A percentile compares a stretch with the other conserved stretches of the same genome.
phyloP scores from a whole-genome alignment of 1,140 invertebrate species.

The Procambarus clarkii region DNA sequence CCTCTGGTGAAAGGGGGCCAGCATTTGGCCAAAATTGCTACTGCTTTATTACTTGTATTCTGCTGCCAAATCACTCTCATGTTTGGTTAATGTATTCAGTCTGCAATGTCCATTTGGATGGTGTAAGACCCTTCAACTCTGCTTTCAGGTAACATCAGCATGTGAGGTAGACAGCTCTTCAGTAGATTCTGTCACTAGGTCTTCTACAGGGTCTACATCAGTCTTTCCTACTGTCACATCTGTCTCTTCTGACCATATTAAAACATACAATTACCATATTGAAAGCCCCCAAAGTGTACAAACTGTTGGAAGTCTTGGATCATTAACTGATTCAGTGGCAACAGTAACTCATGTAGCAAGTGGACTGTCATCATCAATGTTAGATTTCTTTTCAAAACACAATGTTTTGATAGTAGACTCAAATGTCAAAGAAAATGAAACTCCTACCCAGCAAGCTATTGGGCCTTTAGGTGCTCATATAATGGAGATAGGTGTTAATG shows the following conservation, averaged over 20 bases:
- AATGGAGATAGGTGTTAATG: neutral
- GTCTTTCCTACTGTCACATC: neutral
- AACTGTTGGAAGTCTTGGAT: neutral
- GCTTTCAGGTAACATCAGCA: constrained; percentile 60
- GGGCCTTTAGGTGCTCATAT: neutral
- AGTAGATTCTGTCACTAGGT: constrained; percentile 35
- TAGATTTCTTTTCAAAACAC: constrained; percentile 46
- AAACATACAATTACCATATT: neutral
- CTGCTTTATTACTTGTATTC: neutral
- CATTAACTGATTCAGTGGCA: neutral
- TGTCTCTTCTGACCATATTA: constrained; percentile 20
- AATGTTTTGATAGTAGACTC: constrained; percentile 40
- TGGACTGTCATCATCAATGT: constrained; percentile 54
- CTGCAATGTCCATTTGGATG: constrained; percentile 35
- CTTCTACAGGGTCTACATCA: constrained; percentile 15
- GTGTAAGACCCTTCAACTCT: constrained; percentile 32
- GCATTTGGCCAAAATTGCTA: constrained; percentile 13
- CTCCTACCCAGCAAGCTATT: neutral
- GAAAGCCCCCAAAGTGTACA: constrained; percentile 1
- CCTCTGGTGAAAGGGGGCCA: constrained; percentile 39
- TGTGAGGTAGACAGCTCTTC: constrained; percentile 50
- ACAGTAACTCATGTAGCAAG: constrained; percentile 33
- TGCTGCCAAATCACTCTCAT: neutral
- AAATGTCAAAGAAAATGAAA: neutral
- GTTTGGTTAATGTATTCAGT: constrained; percentile 28